Evolutionary conservation across 2,888 invertebrate genomes (phyloP), one percentile per base, ranked within the genome.

Genomic region (Eilema sororculum): DNA sequence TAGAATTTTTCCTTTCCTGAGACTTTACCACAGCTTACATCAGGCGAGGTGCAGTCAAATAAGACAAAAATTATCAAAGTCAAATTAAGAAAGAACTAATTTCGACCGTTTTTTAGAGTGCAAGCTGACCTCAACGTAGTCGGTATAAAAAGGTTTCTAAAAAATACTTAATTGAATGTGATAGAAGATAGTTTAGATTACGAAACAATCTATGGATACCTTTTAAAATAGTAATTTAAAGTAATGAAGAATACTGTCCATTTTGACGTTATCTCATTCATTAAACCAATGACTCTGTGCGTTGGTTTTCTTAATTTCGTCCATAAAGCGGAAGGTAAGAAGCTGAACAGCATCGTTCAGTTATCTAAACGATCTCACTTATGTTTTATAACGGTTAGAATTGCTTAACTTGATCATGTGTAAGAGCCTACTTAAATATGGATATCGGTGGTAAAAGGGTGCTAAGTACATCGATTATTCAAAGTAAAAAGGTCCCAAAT

Each of bases 201-300:
- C 20, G 8, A 52, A 52, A 52, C n/a, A 52, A 52, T 52, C n/a
- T n/a, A 52, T 52, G 52, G 9, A 52, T 52, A 52, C n/a, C 52
- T 69, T 64, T 61, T 57, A 69, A 76, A 65, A 69, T 57, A 71
- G 65, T 25, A 30, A 52, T 80, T 81, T 74, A 71, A 79, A 74
- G 65, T 71, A 79, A 80, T 73, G 68, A 30, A 30, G 60, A 57
- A 30, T 56, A 62, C 41, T 62, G 22, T 25, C 61, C 56, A 69
- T 67, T 70, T 63, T 0, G 57, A 9, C 63, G 57, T 67, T 66
- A 66, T 70, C 66, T 61, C 30, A 66, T 70, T 70, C 57, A 66
- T 70, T 70, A 70, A 62, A 65, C 28, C 65, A n/a, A 65, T 65
- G 56, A 60, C 16, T 61, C 41, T 65, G 33, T 16, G 57, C 61